Percentiles rank a stretch among this genome's conserved stretches.
phyloP scores from a whole-genome alignment of 2,113 vertebrate species.

The Thryonomys swinderianus region DNA sequence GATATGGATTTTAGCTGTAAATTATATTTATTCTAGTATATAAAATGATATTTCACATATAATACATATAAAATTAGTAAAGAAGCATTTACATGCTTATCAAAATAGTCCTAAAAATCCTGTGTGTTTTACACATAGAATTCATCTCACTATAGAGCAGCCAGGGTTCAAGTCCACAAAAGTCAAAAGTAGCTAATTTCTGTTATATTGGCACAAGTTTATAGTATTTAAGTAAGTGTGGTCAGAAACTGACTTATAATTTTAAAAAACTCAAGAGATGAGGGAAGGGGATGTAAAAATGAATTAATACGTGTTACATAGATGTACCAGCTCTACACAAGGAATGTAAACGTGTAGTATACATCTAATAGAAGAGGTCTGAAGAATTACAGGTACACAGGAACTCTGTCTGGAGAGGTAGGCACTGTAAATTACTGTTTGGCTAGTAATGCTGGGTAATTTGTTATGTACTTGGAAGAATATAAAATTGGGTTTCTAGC shows the following conservation, averaged over 20 bases:
- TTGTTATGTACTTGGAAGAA: background rate
- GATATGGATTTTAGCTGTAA: background rate
- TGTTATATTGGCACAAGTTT: background rate
- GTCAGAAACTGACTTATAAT: background rate
- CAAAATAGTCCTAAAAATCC: background rate
- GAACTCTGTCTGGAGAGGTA: background rate
- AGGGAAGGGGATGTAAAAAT: background rate
- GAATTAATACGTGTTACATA: background rate
- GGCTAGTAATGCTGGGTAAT: background rate
- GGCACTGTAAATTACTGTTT: background rate
- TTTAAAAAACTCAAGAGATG: background rate
- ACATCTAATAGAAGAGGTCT: background rate
- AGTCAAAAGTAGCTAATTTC: background rate
- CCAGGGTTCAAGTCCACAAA: background rate
- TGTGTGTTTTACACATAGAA: background rate
- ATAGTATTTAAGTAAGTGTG: no score
- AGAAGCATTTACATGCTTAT: background rate
- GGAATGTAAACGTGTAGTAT: background rate
- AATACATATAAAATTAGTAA: background rate
- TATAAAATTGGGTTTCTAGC: background rate
- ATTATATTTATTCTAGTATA: background rate
- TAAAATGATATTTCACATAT: background rate
- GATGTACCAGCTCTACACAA: background rate
- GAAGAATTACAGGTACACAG: background rate
- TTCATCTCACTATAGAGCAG: background rate